Evolutionary conservation across 2,797 vertebrate species (phyloP).

Genomic region (Chaunax sp.): DNA sequence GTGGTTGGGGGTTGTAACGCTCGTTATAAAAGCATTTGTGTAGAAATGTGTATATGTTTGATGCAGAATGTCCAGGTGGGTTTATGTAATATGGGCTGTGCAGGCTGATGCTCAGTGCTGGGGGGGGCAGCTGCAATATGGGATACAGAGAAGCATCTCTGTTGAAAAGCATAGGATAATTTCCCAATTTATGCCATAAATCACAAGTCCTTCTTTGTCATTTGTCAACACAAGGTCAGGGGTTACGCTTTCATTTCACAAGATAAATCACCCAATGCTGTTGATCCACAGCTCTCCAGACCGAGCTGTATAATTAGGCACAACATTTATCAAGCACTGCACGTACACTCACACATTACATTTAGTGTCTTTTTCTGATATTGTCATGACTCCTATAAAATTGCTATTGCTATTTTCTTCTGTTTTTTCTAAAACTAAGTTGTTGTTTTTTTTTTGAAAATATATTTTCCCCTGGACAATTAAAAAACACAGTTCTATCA

Average conservation of each 20-base stretch:
- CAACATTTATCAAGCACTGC: slow-evolving; percentile 45
- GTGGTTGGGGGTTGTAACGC: slow-evolving; percentile 57
- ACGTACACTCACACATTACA: neutral
- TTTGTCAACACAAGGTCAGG: slow-evolving; percentile 62
- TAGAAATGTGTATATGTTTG: slow-evolving; percentile 41
- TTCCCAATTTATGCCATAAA: slow-evolving; percentile 57
- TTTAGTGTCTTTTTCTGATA: slow-evolving; percentile 1
- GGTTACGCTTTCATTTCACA: slow-evolving; percentile 66
- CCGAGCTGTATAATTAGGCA: slow-evolving; percentile 48
- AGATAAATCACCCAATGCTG: slow-evolving; percentile 52
- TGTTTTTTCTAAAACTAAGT: slow-evolving; percentile 9
- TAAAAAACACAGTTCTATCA: slow-evolving; percentile 23
- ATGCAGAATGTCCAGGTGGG: slow-evolving; percentile 68
- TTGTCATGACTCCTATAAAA: neutral
- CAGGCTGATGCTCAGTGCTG: slow-evolving; percentile 59
- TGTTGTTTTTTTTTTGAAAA: too few species aligned
- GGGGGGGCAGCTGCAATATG: slow-evolving; percentile 47
- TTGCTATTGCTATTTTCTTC: slow-evolving; percentile 9
- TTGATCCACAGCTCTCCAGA: slow-evolving; percentile 30
- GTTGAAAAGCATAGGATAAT: slow-evolving; percentile 49
- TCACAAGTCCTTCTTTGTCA: slow-evolving; percentile 56
- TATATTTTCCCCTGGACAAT: slow-evolving; percentile 18
- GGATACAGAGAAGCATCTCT: slow-evolving; percentile 46
- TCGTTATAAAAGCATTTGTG: slow-evolving; percentile 42
- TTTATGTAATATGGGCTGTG: slow-evolving; percentile 76